These are phyloP conservation scores for Papilio gigon DNA, from an alignment of 2,888 invertebrate genomes.

Conservation along the genomic window DNA sequence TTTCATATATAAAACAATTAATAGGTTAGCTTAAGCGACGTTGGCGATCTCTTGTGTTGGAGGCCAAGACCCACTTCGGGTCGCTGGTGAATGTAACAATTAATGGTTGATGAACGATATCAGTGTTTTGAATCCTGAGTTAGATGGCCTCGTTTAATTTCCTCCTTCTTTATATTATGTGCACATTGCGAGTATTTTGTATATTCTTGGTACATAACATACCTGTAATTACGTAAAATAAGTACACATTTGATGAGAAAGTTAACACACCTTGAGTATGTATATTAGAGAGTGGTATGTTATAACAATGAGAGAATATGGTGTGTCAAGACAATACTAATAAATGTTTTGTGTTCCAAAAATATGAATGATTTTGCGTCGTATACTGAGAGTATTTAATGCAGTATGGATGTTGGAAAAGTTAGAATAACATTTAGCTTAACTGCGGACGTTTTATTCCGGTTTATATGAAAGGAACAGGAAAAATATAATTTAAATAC, in stretches of 20 bases:
- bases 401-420: not conserved
- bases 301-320: too few relatives aligned
- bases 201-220: not conserved
- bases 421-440: conserved; percentile 3
- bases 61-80: too few relatives aligned
- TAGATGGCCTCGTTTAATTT: not conserved
- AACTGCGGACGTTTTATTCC: conserved; percentile 10
- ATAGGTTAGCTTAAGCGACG: too few relatives aligned
- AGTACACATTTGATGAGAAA: not conserved
- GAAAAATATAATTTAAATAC: conserved; percentile 33
- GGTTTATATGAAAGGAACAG: conserved; percentile 25
- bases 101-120: not conserved
- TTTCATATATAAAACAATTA: too few relatives aligned
- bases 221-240: not conserved
- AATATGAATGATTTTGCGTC: too few relatives aligned
- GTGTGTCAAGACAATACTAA: too few relatives aligned
- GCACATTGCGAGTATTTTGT: not conserved
- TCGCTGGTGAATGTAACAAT: too few relatives aligned
- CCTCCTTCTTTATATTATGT: not conserved
- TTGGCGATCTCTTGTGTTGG: too few relatives aligned
- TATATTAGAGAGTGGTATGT: too few relatives aligned
- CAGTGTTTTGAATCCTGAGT: not conserved
- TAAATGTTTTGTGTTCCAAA: not conserved
- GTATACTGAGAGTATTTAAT: not conserved
- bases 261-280: too few relatives aligned